These are phyloP conservation scores for Anomalospiza imberbis DNA, from an alignment of 2,797 vertebrate species.

Conservation along the genomic window DNA sequence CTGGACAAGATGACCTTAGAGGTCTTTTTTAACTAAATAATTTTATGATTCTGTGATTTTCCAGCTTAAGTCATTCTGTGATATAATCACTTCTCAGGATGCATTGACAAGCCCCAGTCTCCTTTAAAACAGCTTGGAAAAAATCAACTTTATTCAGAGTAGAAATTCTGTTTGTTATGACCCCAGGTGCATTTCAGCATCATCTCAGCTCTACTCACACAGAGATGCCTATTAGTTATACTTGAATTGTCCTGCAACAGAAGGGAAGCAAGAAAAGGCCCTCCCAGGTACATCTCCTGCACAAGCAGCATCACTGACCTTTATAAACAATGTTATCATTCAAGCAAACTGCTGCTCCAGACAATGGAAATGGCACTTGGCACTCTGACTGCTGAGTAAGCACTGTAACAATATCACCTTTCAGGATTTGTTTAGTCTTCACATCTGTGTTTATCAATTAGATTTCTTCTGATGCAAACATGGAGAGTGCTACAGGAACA, in stretches of 20 bases:
- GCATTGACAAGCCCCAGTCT: not conserved
- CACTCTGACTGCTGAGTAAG: not conserved
- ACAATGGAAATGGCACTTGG: not conserved
- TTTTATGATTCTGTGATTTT: not conserved
- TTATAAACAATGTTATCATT: not conserved
- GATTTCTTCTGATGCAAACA: not conserved
- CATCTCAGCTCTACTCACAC: not conserved
- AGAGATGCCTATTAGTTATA: not conserved
- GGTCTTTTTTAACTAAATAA: not conserved
- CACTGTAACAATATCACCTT: not conserved
- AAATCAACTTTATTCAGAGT: not conserved
- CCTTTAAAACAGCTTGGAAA: not conserved
- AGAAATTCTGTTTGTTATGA: not conserved
- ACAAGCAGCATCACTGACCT: not conserved
- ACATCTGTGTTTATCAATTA: not conserved
- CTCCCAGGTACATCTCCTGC: not conserved
- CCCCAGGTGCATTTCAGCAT: not conserved
- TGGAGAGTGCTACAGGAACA: not conserved
- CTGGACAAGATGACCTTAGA: not conserved
- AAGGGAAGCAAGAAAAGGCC: not conserved
- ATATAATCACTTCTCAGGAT: not conserved
- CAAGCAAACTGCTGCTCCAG: not conserved
- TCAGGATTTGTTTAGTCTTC: not conserved
- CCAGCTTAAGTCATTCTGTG: not conserved
- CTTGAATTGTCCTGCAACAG: not conserved